These are phyloP conservation scores for Taxidea taxus DNA, from an alignment of 2,113 vertebrate species.

Conservation along the genomic window DNA sequence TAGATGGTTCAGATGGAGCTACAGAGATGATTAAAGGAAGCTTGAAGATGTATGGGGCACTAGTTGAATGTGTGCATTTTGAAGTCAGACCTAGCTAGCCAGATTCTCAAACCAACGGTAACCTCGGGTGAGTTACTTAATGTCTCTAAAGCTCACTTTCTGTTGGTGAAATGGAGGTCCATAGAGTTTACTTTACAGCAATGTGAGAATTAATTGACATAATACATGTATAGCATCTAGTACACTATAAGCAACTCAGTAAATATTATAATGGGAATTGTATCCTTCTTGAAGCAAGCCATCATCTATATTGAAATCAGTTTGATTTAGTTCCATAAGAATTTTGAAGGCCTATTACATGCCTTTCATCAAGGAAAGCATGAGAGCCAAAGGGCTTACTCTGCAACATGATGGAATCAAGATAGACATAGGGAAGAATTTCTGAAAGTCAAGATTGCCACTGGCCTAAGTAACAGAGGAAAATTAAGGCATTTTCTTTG, in stretches of 20 bases:
- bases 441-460: not conserved
- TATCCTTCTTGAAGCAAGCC: not conserved
- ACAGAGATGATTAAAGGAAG: not conserved
- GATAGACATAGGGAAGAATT: not conserved
- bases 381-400: not conserved
- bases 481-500: not conserved
- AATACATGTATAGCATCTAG: not conserved
- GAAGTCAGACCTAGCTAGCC: not conserved
- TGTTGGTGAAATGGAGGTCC: not conserved
- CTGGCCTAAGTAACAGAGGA: not conserved
- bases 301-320: not conserved
- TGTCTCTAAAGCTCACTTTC: not conserved
- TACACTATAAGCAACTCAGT: not conserved
- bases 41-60: not conserved
- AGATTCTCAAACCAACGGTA: not conserved
- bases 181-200: not conserved
- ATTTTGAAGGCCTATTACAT: not conserved
- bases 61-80: not conserved
- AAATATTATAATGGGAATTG: not conserved
- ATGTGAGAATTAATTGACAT: not conserved
- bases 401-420: not conserved
- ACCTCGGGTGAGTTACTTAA: not conserved
- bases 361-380: not conserved
- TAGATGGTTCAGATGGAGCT: not conserved
- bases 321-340: not conserved